These are phyloP conservation scores for Corythaixoides concolor DNA, from an alignment of 2,113 vertebrate species.

Conservation along the genomic window DNA sequence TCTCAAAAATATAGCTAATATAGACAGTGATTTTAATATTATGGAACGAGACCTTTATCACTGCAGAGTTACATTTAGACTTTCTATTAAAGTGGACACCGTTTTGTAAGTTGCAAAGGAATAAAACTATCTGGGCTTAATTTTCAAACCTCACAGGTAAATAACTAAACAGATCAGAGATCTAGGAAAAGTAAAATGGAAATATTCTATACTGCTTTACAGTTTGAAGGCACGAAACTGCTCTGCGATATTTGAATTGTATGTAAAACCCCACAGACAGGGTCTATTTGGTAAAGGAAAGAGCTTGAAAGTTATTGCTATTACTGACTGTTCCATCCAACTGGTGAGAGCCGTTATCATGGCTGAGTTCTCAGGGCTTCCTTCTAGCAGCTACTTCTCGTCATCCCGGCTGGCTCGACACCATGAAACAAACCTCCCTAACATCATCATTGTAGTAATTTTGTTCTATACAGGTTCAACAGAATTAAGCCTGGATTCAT, in stretches of 20 bases:
- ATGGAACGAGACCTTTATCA: background rate
- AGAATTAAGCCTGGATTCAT: background rate
- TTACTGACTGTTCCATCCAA: background rate
- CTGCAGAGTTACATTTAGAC: background rate
- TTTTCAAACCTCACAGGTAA: background rate
- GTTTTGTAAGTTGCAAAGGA: background rate
- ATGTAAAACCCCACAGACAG: background rate
- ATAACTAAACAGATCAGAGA: background rate
- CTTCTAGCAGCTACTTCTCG: background rate
- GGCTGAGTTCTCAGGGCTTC: background rate
- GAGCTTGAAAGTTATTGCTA: background rate
- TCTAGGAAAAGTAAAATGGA: background rate
- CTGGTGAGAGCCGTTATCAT: background rate
- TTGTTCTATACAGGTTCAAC: background rate
- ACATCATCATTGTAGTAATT: background rate
- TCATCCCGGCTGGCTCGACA: background rate
- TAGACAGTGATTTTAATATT: background rate
- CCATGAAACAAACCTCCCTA: background rate
- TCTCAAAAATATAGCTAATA: background rate
- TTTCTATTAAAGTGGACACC: background rate
- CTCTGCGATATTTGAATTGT: background rate
- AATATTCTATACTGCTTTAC: background rate
- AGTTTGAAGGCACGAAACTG: background rate
- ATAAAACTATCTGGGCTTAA: background rate
- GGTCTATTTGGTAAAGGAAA: background rate